phyloP scores from a whole-genome alignment of 92 coral and sea anemone species.

The Anthopleura xanthogrammica region DNA sequence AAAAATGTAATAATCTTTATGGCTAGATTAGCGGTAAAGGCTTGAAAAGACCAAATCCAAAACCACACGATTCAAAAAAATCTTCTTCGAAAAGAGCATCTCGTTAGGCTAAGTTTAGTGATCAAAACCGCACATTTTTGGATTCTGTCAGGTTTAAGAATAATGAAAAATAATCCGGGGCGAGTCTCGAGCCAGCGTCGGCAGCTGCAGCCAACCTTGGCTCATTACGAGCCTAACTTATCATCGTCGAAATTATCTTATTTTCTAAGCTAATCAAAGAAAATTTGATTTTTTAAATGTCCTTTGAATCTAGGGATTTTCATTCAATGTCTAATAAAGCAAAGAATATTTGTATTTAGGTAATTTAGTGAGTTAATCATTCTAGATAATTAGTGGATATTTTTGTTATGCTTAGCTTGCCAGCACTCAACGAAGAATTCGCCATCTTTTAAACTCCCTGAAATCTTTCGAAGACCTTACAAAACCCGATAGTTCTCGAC shows the following conservation, averaged over 20 bases:
- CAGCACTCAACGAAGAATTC: background rate
- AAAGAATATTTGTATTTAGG: conserved; percentile 9
- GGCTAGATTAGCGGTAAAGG: background rate
- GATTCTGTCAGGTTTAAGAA: background rate
- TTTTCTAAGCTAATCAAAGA: conserved; percentile 28
- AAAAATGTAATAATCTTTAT: background rate
- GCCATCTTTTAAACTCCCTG: background rate
- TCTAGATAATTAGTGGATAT: conserved; percentile 14
- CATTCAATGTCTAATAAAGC: conserved; percentile 3
- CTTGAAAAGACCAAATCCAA: conserved; percentile 33
- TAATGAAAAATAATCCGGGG: background rate
- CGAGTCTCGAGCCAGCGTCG: background rate
- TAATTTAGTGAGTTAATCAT: conserved; percentile 10
- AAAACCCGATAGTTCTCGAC: background rate
- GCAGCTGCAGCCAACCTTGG: conserved; percentile 11
- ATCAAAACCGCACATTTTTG: conserved; percentile 24
- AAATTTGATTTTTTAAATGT: conserved; percentile 25
- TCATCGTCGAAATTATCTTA: conserved; percentile 22
- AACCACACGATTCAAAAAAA: conserved; percentile 25
- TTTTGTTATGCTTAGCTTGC: background rate
- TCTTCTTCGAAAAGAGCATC: conserved; percentile 32
- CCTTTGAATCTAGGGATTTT: conserved; percentile 23
- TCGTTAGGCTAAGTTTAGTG: background rate
- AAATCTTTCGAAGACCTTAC: background rate
- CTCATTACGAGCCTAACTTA: conserved; percentile 24